A percentile compares a stretch with the other conserved stretches of the same genome.
Evolutionary conservation across 1,140 invertebrate genomes (phyloP).

Genomic region (Triops longicaudatus): DNA sequence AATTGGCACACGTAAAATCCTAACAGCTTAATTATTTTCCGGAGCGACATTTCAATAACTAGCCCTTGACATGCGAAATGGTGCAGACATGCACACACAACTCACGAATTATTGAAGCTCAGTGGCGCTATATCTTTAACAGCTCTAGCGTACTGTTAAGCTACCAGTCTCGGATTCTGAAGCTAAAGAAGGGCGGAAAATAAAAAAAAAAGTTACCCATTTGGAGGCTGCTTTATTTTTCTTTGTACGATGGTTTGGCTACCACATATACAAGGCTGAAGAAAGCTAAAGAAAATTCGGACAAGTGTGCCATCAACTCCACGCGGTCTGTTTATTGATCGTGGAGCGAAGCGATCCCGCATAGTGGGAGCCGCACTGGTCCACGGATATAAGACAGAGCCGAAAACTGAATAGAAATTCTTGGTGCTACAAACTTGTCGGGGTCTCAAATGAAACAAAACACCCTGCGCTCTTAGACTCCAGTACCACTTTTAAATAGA

Average conservation of each 20-base stretch:
- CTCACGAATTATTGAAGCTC: neutral
- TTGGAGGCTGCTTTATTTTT: neutral
- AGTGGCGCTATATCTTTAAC: no score
- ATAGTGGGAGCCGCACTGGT: neutral
- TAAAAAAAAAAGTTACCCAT: neutral
- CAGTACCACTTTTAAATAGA: neutral
- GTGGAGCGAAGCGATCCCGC: neutral
- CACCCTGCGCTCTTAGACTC: neutral
- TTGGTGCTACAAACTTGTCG: neutral
- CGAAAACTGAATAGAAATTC: neutral
- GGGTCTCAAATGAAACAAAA: neutral
- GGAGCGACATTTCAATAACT: neutral
- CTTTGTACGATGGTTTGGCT: neutral
- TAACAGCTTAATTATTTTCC: neutral
- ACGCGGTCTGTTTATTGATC: conserved; percentile 10
- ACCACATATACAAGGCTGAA: neutral
- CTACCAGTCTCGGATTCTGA: neutral
- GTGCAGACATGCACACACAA: neutral
- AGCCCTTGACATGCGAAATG: neutral
- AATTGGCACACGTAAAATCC: neutral
- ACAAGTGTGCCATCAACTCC: conserved; percentile 14
- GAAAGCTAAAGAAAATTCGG: conserved; percentile 8
- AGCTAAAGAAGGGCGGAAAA: neutral
- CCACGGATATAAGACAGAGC: neutral
- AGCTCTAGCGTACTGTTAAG: no score